These are phyloP conservation scores for Caenorhabditis macrosperma DNA, from an alignment of 2,888 invertebrate species.

Conservation along the genomic window DNA sequence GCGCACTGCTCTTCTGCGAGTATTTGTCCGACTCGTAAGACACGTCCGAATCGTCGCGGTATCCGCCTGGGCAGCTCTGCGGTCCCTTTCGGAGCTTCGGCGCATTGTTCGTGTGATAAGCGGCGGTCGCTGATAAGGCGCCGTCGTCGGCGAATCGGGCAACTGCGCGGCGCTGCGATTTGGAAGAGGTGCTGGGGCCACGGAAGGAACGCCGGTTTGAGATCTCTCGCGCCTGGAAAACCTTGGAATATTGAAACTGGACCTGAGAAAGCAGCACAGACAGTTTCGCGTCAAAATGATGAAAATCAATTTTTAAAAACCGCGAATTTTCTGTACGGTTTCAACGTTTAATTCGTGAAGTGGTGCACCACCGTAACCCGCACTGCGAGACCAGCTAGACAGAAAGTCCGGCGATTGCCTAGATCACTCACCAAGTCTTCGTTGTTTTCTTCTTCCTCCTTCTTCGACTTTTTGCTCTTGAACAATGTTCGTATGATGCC, in stretches of 20 bases:
- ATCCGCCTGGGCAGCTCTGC: conserved; percentile 66
- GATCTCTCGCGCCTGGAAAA: conserved; percentile 55
- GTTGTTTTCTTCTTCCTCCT: conserved; percentile 33
- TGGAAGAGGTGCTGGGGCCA: conserved; percentile 34
- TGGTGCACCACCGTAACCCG: too few relatives aligned
- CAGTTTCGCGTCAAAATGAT: too few relatives aligned
- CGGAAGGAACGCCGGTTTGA: conserved; percentile 58
- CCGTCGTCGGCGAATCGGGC: conserved; percentile 54
- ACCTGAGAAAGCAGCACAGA: too few relatives aligned
- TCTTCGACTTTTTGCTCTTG: conserved; percentile 44
- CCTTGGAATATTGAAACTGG: not conserved
- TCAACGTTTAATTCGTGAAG: too few relatives aligned
- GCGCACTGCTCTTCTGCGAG: conserved; percentile 38
- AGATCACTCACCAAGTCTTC: conserved; percentile 38
- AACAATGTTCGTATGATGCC: conserved; percentile 40
- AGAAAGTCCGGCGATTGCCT: not conserved
- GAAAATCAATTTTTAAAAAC: too few relatives aligned
- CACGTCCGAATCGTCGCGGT: conserved; percentile 49
- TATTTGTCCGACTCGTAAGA: conserved; percentile 55
- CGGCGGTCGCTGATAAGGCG: conserved; percentile 57
- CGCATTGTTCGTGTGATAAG: conserved; percentile 60
- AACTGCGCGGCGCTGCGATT: conserved; percentile 25
- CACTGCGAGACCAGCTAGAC: not conserved
- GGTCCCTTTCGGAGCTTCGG: conserved; percentile 63
- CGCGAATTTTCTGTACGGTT: too few relatives aligned